Percentiles rank a stretch among this genome's conserved stretches.
Conservation (phyloP, 35 echinoderm and acorn worm genomes). For the Ptychodera flava region DNA sequence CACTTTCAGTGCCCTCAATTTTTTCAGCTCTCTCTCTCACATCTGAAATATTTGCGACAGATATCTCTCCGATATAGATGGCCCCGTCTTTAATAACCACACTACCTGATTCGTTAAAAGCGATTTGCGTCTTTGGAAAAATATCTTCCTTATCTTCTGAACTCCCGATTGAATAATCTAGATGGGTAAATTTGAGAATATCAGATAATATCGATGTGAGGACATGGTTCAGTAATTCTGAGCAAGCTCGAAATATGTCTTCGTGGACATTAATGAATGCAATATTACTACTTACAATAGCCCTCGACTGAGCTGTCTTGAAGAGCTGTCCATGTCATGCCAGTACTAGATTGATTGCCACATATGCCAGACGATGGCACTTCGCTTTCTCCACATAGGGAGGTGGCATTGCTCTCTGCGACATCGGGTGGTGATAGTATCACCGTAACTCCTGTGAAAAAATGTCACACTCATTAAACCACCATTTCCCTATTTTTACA, state of each 20-base stretch:
- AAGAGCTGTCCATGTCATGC: neutral
- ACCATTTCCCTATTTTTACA: too few species aligned
- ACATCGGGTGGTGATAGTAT: too few species aligned
- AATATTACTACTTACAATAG: neutral
- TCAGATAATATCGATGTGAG: too few species aligned
- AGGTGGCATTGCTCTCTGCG: too few species aligned
- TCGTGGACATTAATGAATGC: neutral
- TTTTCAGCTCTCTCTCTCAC: neutral
- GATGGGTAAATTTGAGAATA: too few species aligned
- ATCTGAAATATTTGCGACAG: neutral
- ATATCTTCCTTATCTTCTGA: neutral
- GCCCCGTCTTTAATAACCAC: neutral
- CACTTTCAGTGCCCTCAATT: neutral
- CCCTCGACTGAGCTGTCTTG: neutral
- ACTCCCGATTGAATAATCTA: too few species aligned
- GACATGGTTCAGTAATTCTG: neutral
- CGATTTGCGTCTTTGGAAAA: neutral
- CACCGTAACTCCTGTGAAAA: too few species aligned
- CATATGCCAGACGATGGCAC: too few species aligned
- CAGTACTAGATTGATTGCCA: too few species aligned
- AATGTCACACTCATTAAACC: too few species aligned
- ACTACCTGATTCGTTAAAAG: neutral
- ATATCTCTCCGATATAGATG: neutral
- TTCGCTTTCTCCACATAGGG: too few species aligned
- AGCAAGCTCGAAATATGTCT: too few species aligned